Percentiles rank a stretch among this genome's conserved stretches.
Evolutionary conservation across 1,140 invertebrate genomes (phyloP).

Genomic region (Heterodera schachtii): DNA sequence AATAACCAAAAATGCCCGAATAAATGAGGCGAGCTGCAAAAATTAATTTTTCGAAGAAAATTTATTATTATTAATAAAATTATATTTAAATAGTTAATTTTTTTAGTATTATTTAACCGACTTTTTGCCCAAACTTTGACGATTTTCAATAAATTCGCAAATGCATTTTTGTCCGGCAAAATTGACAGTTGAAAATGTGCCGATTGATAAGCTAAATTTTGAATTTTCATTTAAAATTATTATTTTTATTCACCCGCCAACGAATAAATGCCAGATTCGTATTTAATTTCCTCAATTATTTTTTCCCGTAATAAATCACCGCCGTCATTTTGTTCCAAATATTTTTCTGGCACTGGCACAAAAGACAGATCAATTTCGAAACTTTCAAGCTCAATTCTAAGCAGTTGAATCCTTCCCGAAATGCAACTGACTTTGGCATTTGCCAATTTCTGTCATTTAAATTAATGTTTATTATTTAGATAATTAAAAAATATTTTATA

Average conservation of each 20-base stretch:
- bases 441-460: neutral
- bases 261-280: neutral
- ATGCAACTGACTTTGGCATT: neutral
- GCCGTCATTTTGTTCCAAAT: neutral
- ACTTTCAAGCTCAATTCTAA: neutral
- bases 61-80: neutral
- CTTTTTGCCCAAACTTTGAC: slow-evolving; percentile 18
- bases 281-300: neutral
- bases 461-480: too few relatives aligned
- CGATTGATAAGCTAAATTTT: neutral
- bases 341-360: neutral
- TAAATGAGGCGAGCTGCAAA: slow-evolving; percentile 7
- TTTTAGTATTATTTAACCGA: neutral
- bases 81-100: neutral
- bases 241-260: neutral
- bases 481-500: too few relatives aligned
- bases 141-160: neutral
- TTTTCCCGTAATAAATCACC: too few relatives aligned
- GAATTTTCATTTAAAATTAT: neutral
- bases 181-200: neutral
- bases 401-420: neutral
- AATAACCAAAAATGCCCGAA: slow-evolving; percentile 15
- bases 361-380: too few relatives aligned
- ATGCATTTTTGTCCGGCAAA: neutral
- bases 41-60: too few relatives aligned